Percentiles rank a stretch among this genome's conserved stretches.
These are phyloP conservation scores for Clivina fossor DNA, from an alignment of 2,888 invertebrate species.

Conservation along the genomic window DNA sequence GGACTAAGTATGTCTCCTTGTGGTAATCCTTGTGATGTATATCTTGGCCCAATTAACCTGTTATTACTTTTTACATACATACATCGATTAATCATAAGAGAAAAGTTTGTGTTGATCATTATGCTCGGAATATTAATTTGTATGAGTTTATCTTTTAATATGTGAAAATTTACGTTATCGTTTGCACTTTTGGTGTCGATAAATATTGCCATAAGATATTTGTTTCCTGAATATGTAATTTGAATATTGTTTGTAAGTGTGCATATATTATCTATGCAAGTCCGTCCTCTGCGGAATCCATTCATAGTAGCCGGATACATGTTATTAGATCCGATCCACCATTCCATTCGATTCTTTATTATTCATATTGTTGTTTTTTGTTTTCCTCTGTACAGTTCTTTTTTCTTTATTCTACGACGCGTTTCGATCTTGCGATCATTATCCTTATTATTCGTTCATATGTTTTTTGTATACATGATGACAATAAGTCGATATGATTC, in stretches of 20 bases:
- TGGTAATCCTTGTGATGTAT: too few relatives aligned
- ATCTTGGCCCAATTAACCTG: too few relatives aligned
- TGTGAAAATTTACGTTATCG: conserved; percentile 7
- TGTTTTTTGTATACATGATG: background rate
- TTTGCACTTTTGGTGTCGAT: background rate
- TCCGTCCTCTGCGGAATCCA: conserved; percentile 2
- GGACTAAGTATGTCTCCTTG: background rate
- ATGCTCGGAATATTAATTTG: too few relatives aligned
- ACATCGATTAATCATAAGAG: background rate
- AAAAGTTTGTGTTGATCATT: background rate
- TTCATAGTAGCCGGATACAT: background rate
- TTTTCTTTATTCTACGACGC: too few relatives aligned
- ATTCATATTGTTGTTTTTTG: background rate
- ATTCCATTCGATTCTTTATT: background rate
- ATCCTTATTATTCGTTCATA: conserved; percentile 4
- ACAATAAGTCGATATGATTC: background rate
- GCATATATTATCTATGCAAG: conserved; percentile 2
- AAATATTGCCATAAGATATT: background rate
- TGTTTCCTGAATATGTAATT: background rate
- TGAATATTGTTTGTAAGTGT: background rate
- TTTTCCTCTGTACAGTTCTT: too few relatives aligned
- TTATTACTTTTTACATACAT: too few relatives aligned
- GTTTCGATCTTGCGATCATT: too few relatives aligned
- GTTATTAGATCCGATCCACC: background rate
- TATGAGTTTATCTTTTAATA: background rate